Percentiles rank a stretch among this genome's conserved stretches.
Conservation (phyloP, 2,797 vertebrate genomes). For the Parauchenoglanis punctatus region DNA sequence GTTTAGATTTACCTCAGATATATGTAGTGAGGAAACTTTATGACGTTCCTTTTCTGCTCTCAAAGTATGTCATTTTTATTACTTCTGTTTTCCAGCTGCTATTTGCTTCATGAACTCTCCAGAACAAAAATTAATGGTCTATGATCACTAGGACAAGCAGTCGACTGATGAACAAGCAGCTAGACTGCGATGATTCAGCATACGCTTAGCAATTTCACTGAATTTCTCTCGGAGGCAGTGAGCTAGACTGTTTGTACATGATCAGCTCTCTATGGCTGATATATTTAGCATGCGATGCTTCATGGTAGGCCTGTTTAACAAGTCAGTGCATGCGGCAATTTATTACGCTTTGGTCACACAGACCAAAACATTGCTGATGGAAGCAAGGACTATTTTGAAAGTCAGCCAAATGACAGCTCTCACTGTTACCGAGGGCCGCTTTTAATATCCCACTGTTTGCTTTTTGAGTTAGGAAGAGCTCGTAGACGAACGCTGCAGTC, state of each 20-base stretch:
- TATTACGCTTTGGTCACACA: constrained; percentile 37
- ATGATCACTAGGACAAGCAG: constrained; percentile 27
- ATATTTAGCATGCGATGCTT: constrained; percentile 23
- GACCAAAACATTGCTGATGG: not conserved
- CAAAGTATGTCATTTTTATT: constrained; percentile 41
- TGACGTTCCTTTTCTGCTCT: constrained; percentile 37
- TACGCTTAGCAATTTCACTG: constrained; percentile 12
- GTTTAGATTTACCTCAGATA: constrained; percentile 14
- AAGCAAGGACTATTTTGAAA: constrained; percentile 37
- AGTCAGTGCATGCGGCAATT: constrained; percentile 27
- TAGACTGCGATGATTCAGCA: constrained; percentile 14
- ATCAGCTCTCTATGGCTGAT: constrained; percentile 21
- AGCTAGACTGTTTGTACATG: constrained; percentile 5
- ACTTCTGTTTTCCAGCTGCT: constrained; percentile 2
- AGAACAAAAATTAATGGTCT: constrained; percentile 40
- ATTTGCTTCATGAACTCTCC: not conserved
- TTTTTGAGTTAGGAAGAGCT: constrained; percentile 42
- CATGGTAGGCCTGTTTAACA: constrained; percentile 40
- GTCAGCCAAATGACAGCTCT: constrained; percentile 46
- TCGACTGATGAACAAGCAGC: not conserved
- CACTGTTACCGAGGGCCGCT: constrained; percentile 54
- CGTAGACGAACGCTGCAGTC: not conserved
- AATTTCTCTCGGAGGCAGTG: constrained; percentile 22
- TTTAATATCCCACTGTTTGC: constrained; percentile 50
- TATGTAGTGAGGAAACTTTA: not conserved